Percentiles rank a stretch among this genome's conserved stretches.
phyloP scores from a whole-genome alignment of 2,113 vertebrate species.

The Trochalopteron elliotii region DNA sequence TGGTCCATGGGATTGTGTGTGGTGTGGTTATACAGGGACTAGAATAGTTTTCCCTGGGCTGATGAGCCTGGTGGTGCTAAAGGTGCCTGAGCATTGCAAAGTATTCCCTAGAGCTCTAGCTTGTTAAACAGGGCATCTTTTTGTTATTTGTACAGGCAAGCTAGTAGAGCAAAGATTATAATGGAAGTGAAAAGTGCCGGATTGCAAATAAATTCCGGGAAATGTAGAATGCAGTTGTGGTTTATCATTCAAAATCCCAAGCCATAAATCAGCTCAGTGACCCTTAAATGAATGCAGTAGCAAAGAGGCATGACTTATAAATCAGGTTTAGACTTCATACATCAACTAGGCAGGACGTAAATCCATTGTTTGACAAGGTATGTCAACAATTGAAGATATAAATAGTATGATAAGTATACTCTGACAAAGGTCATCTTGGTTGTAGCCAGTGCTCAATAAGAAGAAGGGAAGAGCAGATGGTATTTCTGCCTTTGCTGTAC shows the following conservation, averaged over 20 bases:
- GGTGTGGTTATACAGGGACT: not conserved
- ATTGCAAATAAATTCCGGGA: not conserved
- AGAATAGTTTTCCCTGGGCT: not conserved
- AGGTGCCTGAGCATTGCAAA: rapidly evolving
- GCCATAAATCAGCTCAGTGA: not conserved
- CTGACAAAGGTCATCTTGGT: not conserved
- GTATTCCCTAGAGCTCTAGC: not conserved
- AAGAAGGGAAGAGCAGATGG: not conserved
- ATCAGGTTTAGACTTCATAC: not conserved
- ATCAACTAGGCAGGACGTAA: not conserved
- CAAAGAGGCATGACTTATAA: not conserved
- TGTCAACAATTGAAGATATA: not conserved
- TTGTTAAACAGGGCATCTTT: not conserved
- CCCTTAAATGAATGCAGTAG: not conserved
- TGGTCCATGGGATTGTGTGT: not conserved
- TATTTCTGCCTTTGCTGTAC: not conserved
- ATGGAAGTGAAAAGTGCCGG: not conserved
- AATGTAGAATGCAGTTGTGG: not conserved
- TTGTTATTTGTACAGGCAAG: not conserved
- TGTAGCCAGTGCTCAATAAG: not conserved
- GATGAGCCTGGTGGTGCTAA: not conserved
- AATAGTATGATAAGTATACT: not conserved
- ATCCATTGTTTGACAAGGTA: not conserved
- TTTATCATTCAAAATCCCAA: not conserved
- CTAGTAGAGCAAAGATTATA: not conserved